Base-by-base conservation (phyloP, 2,797 vertebrate genomes). In the Lateolabrax maculatus region DNA sequence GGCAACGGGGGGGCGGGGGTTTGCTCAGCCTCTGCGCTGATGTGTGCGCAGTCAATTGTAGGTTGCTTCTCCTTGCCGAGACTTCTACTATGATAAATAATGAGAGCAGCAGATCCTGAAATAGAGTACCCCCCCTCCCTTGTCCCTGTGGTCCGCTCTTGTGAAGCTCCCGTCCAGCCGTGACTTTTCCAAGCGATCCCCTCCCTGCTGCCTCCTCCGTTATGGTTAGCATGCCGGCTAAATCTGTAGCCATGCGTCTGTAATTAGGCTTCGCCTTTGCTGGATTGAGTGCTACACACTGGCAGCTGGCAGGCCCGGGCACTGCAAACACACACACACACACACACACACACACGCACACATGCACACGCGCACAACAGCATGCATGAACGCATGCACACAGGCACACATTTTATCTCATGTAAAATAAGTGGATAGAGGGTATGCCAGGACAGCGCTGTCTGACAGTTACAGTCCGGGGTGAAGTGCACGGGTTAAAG, bases 191-290 rank as follows among this genome's bases (percentile, higher is more conserved):
- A 91, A 92, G 90, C 39, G 90, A 94, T 94, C 93, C 93, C 94
- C 94, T 95, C 95, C 95, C 95, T 95, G 93, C 93, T 90, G 92
- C 93, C 94, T 95, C 94, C 95, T 94, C 95, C 95, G 93, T 95
- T 95, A 91, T 95, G 95, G 95, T 96, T 96, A 96, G 94, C 95
- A 95, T 96, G 92, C 93, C 90, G 94, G 93, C 95, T 96, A 96
- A 96, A 96, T 96, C 92, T 95, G 95, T 95, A 94, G 93, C 93
- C 92, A 80, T 87, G 93, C 90, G 91, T 92, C 95, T 96, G 95
- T 96, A 96, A 96, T 96, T 96, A 96, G 94, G 95, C 91, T 90
- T 90, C 69, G 90, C 92, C 92, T 93, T 85, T 88, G 90, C 89
- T 88, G 92, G 91, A 90, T 90, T 88, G 91, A 92, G 93, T 92